These are phyloP conservation scores for Drosophila maculinotata DNA, from an alignment of 2,888 invertebrate genomes.

Conservation along the genomic window DNA sequence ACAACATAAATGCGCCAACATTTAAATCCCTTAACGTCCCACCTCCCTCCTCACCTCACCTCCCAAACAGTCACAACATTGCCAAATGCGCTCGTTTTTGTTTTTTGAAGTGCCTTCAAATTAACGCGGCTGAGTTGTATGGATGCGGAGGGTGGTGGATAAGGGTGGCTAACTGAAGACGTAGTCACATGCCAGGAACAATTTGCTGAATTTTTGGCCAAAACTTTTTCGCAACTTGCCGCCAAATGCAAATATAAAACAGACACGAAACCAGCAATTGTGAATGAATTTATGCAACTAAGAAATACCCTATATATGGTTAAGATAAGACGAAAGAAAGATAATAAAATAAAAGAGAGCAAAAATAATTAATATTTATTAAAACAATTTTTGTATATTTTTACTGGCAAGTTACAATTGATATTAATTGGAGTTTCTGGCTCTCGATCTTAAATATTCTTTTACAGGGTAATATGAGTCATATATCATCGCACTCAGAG, in stretches of 20 bases:
- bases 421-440: too few species aligned
- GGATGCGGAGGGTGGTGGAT: not conserved
- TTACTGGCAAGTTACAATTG: too few species aligned
- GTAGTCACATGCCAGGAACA: slow-evolving; percentile 53
- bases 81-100: slow-evolving; percentile 37
- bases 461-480: not conserved
- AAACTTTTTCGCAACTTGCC: slow-evolving; percentile 49
- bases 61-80: slow-evolving; percentile 42
- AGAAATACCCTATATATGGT: slow-evolving; percentile 29
- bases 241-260: slow-evolving; percentile 43
- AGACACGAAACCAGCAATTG: not conserved
- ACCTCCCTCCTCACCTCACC: not conserved
- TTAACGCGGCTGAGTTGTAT: slow-evolving; percentile 29
- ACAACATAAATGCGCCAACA: slow-evolving; percentile 73
- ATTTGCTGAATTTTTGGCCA: slow-evolving; percentile 23
- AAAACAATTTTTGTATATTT: too few species aligned
- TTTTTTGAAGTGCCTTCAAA: slow-evolving; percentile 66
- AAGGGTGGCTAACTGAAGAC: slow-evolving; percentile 25
- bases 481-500: slow-evolving; percentile 5
- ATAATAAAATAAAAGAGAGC: not conserved
- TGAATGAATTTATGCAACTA: not conserved
- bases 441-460: too few species aligned
- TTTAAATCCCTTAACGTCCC: slow-evolving; percentile 48
- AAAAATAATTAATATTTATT: not conserved
- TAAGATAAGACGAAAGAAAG: not conserved